Percentiles rank a stretch among this genome's conserved stretches.
These are phyloP conservation scores for Mycteria americana DNA, from an alignment of 2,797 vertebrate genomes.

Conservation along the genomic window DNA sequence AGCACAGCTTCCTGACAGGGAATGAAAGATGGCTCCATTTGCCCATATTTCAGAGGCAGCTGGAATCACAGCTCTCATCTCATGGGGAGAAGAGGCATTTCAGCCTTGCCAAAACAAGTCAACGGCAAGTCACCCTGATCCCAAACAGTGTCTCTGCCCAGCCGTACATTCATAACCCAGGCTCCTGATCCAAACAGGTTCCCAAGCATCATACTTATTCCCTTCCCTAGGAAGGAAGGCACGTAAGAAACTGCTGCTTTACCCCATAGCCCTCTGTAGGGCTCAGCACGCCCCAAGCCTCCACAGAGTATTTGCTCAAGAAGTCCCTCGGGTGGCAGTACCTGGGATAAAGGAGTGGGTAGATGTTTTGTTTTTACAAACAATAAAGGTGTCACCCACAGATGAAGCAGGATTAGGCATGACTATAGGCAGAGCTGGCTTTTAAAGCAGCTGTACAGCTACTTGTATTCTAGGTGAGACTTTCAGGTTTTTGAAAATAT, in stretches of 20 bases:
- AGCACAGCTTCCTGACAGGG: background rate
- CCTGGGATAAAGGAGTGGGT: background rate
- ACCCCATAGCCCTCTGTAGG: background rate
- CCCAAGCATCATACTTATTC: background rate
- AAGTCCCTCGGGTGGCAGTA: background rate
- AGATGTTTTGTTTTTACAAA: background rate
- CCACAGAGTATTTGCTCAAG: background rate
- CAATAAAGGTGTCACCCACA: background rate
- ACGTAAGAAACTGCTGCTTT: background rate
- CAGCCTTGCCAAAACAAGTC: background rate
- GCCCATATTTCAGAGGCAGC: background rate
- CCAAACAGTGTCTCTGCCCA: background rate
- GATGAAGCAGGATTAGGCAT: background rate
- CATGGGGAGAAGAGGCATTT: background rate
- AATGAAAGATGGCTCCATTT: background rate
- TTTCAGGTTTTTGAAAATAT: background rate
- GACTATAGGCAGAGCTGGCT: background rate
- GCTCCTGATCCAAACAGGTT: background rate
- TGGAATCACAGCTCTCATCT: background rate
- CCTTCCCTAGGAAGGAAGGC: background rate
- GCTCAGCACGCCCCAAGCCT: background rate
- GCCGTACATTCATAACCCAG: fast-evolving
- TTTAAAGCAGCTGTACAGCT: background rate
- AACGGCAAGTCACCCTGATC: background rate
- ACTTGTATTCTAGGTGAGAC: background rate